phyloP scores from a whole-genome alignment of 1,140 invertebrate species.

The Magallana gigas region DNA sequence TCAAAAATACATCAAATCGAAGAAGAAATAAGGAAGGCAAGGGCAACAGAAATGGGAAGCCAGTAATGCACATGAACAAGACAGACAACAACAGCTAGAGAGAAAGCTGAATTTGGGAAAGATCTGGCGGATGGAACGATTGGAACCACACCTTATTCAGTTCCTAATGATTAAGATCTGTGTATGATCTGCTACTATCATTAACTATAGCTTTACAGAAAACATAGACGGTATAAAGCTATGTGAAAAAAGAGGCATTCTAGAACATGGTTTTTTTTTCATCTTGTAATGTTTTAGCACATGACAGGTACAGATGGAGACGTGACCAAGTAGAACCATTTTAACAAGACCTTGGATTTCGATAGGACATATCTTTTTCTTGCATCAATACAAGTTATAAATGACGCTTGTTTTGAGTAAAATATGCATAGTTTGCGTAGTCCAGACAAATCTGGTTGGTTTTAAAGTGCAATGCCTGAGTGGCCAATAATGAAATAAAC shows the following conservation, averaged over 20 bases:
- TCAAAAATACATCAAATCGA: too few relatives aligned
- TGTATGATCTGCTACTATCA: not conserved
- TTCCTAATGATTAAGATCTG: not conserved
- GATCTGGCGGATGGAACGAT: not conserved
- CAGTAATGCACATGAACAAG: not conserved
- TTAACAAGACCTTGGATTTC: too few relatives aligned
- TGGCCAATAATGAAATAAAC: too few relatives aligned
- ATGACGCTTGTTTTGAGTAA: too few relatives aligned
- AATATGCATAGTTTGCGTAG: too few relatives aligned
- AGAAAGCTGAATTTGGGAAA: not conserved
- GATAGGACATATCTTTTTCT: too few relatives aligned
- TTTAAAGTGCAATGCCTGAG: too few relatives aligned
- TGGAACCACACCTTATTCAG: not conserved
- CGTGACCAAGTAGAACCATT: not conserved
- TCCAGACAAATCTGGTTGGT: too few relatives aligned
- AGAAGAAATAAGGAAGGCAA: not conserved
- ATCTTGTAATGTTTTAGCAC: too few relatives aligned
- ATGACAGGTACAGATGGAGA: not conserved
- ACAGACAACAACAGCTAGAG: not conserved
- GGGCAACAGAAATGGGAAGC: not conserved
- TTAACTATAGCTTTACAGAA: not conserved
- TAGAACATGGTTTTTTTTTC: not conserved
- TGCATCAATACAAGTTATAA: too few relatives aligned
- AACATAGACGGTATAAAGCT: not conserved
- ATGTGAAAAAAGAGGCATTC: not conserved